Evolutionary conservation across 2,113 vertebrate species (phyloP), one percentile per base, ranked within the genome.

Genomic region (Crotalus viridis): DNA sequence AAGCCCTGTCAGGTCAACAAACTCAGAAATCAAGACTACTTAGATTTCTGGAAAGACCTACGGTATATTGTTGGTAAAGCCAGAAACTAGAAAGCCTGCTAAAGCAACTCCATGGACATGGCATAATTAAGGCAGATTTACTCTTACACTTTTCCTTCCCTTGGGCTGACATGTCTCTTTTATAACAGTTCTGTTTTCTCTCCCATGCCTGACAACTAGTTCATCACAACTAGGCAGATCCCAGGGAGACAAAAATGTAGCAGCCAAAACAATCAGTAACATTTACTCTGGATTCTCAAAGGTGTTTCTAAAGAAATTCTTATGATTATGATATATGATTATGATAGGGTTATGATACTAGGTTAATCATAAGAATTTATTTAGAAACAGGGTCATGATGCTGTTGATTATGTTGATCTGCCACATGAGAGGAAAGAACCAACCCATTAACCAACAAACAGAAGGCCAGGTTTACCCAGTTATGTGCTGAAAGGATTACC

Each of bases 401-500:
- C 8, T 51, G 48, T 10, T 51, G 48, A 51, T 51, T 51, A 85
- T 90, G 21, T 52, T 52, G 1, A n/a, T 21, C 46, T 55, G 6
- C 43, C 10, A 43, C 5, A 10, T n/a, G 43, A 46, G n/a, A 24
- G 54, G 24, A n/a, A 88, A 61, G 21, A 12, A 54, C 17, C 85
- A 51, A 21, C 24, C 46, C 33, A 39, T n/a, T 24, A n/a, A 69
- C 22, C 21, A 33, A 56, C 43, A 26, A 28, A 61, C 43, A 10
- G 17, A n/a, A 51, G 39, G 22, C 21, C 1, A 54, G 9, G 1
- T 46, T 39, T n/a, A 26, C 26, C 26, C 88, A 57, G 1, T 28
- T 43, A 56, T 33, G 26, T n/a, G 19, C 43, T 59, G 55, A 88
- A n/a, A 48, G 39, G 4, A 87, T 98, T 96, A 98, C 97, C 98